Evolutionary conservation across 37 sponge, comb jelly and placozoan genomes (phyloP), one percentile per base, ranked within the genome.

Genomic region (Hexactinellida sp.): DNA sequence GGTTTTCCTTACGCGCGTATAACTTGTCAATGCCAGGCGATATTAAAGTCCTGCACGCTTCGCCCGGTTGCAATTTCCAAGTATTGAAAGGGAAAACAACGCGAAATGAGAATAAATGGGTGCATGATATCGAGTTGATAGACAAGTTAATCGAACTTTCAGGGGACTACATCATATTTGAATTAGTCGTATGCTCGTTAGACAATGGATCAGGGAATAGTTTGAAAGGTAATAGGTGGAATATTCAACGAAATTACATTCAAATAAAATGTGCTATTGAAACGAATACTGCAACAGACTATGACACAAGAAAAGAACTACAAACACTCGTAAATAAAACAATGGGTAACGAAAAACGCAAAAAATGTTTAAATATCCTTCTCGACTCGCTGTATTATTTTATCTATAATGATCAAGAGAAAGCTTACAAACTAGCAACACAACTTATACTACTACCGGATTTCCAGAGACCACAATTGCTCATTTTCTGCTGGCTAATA

Each of bases 341-440:
- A 28, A 63, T 63, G 76, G 76, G 76, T n/a, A 63, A 63, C 30
- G 76, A 23, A 63, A 63, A 63, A n/a, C 76, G 76, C 30, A 63
- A 63, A 63, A 63, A 63, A 63, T 63, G 32, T 23, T 7, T 63
- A 23, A 10, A 63, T 21, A 63, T 63, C 3, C 5, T 63, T 7
- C 76, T 63, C 76, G 76, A 63, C 3, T 63, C 76, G 30, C 76
- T 63, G 1, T 63, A 63, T 28, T n/a, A 63, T n/a, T 63, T 7
- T 23, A 47, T 47, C 13, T 63, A 63, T 23, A 63, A 63, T 63
- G 13, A 63, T 23, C 19, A 63, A 25, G 76, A 63, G 30, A 10
- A 63, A 25, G 21, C 76, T 32, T 63, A 63, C 34, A 21, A 23
- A 23, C 76, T 63, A 3, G 76, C 76, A 63, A 63, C 76, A 28